These are phyloP conservation scores for Sebastes hubbsi DNA, from an alignment of 2,797 vertebrate species.

Conservation along the genomic window DNA sequence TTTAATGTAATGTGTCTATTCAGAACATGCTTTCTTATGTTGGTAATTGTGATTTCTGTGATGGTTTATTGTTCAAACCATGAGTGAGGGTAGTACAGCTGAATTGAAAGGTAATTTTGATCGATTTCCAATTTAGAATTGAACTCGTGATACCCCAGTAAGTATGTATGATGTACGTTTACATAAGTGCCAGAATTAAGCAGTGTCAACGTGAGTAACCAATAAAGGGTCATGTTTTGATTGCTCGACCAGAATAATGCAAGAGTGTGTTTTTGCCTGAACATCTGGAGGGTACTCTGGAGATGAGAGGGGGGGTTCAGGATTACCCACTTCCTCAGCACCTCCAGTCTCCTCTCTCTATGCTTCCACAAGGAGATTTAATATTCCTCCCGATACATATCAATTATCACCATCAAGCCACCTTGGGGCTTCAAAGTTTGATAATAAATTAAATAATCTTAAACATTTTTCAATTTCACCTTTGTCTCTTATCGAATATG, in stretches of 20 bases:
- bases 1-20: too few species aligned
- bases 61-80: too few species aligned
- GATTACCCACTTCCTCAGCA: neutral
- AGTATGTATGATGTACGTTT: neutral
- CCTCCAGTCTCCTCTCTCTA: neutral
- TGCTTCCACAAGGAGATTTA: slow-evolving; percentile 1
- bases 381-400: slow-evolving; percentile 28
- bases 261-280: neutral
- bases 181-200: neutral
- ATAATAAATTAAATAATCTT: slow-evolving; percentile 26
- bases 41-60: too few species aligned
- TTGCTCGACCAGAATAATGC: neutral
- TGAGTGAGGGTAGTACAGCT: too few species aligned
- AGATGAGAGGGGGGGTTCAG: neutral
- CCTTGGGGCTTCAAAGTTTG: slow-evolving; percentile 16
- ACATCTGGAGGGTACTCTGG: neutral
- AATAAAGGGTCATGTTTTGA: neutral
- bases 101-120: too few species aligned
- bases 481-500: slow-evolving; percentile 8
- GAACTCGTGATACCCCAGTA: too few species aligned
- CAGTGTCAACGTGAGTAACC: neutral
- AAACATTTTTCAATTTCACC: slow-evolving; percentile 35
- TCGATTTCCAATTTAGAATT: too few species aligned
- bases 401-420: slow-evolving; percentile 27
- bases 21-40: too few species aligned